A percentile compares a stretch with the other conserved stretches of the same genome.
Evolutionary conservation across 2,113 vertebrate species (phyloP).

Genomic region (Alethe castanea): DNA sequence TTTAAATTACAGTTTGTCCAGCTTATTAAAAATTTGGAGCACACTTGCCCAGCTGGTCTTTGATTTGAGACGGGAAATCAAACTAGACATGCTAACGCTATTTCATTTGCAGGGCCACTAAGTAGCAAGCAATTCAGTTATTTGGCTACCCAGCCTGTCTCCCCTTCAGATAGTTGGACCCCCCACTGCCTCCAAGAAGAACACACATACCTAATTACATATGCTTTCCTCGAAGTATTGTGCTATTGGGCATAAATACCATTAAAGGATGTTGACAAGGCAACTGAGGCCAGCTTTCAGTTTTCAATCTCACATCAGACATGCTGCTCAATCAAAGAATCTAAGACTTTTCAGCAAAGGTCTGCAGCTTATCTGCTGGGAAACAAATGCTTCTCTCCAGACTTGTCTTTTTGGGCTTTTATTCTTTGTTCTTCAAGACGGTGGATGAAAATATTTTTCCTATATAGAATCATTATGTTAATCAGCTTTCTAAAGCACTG

Average conservation of each 20-base stretch:
- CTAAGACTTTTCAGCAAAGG: background rate
- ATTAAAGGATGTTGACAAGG: background rate
- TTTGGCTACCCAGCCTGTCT: background rate
- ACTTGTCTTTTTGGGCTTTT: background rate
- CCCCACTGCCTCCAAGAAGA: background rate
- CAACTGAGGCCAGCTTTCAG: conserved; percentile 22
- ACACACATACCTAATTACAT: too few relatives aligned
- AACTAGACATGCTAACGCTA: background rate
- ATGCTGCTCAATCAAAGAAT: background rate
- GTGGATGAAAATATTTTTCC: background rate
- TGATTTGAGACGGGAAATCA: background rate
- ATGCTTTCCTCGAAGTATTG: too few relatives aligned
- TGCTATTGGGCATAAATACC: background rate
- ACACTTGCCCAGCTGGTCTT: background rate
- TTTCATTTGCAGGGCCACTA: background rate
- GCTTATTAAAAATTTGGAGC: background rate
- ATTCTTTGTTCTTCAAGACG: background rate
- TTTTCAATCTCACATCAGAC: conserved; percentile 25
- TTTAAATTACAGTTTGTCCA: background rate
- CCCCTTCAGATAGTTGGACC: background rate
- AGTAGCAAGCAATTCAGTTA: background rate
- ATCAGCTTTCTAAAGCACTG: too few relatives aligned
- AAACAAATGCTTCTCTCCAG: background rate
- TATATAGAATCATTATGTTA: too few relatives aligned
- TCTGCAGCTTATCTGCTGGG: background rate